These are phyloP conservation scores for Cyrtodaria siliqua DNA, from an alignment of 2,888 invertebrate species.

Conservation along the genomic window DNA sequence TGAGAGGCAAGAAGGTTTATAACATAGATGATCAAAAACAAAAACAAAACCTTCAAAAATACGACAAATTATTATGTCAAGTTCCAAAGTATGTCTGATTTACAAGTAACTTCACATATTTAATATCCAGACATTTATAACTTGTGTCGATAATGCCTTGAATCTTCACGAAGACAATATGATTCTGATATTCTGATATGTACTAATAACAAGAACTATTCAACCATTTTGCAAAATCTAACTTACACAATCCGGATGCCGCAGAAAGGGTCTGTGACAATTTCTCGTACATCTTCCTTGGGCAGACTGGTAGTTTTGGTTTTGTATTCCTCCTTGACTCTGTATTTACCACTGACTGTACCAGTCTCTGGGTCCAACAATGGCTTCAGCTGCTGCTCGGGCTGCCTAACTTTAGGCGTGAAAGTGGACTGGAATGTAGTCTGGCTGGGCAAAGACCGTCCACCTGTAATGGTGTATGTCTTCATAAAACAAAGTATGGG, in stretches of 20 bases:
- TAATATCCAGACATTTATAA: too few species aligned
- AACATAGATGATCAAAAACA: too few species aligned
- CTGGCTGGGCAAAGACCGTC: not conserved
- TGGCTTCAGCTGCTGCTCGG: slow-evolving; percentile 11
- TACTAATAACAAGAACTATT: too few species aligned
- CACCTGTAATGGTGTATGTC: not conserved
- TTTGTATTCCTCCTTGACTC: slow-evolving; percentile 50
- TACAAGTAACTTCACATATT: too few species aligned
- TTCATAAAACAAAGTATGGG: too few species aligned
- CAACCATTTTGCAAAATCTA: too few species aligned
- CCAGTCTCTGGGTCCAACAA: slow-evolving; percentile 55
- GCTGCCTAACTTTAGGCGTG: not conserved
- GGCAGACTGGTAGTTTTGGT: slow-evolving; percentile 15
- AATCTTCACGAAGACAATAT: too few species aligned
- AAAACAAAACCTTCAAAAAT: too few species aligned
- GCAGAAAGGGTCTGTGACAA: slow-evolving; percentile 68
- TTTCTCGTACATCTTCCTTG: slow-evolving; percentile 42
- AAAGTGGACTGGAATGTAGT: not conserved
- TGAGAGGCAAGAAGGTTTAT: too few species aligned
- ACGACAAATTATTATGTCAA: too few species aligned
- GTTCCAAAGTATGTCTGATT: not conserved
- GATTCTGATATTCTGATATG: too few species aligned
- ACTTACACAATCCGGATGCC: slow-evolving; percentile 81
- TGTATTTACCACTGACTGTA: slow-evolving; percentile 58
- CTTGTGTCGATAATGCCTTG: too few species aligned